Base-by-base conservation (phyloP, 2,113 vertebrate genomes). In the Festucalex cinctus region DNA sequence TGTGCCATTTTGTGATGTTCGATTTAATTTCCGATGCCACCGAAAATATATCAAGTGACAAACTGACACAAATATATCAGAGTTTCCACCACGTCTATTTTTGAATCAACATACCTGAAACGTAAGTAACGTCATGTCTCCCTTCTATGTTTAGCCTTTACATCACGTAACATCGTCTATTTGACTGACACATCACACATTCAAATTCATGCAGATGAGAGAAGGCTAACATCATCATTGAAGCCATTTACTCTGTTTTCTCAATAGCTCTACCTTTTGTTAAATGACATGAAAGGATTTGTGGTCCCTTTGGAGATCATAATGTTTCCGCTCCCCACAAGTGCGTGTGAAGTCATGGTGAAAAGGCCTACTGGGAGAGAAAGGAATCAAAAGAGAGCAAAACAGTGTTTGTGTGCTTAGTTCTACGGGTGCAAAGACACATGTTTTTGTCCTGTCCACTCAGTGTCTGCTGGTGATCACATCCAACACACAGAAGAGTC, bases 391-490 rank as follows among this genome's bases (percentile, higher is more conserved):
- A 66, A 76, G 41, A 46, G 37, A 41, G 37, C 37, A 24, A 12
- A 24, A 43, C 7, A 41, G 60, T 43, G 6, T 43, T 62, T 24
- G 10, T 66, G 63, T 62, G 44, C 71, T 71, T 65, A 32, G 19
- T 67, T 59, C 57, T 26, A 62, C 1, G 3, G 62, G 43, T 28
- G 64, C 57, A 69, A 72, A 82, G 71, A 70, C 76, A 70, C 74
- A 71, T 78, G 69, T 81, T 66, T 75, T 57, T 65, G 35, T 56
- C 43, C 59, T 1, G 44, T 82, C 44, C 69, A 64, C 58, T 63
- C 46, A 44, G 56, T 76, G 57, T 76, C 61, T 70, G 17, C 43
- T 41, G 63, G 80, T 79, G 67, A 71, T 79, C 71, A 64, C 59
- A 26, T 39, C 63, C 71, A 63, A 59, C 73, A 51, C 37, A 26